A percentile compares a stretch with the other conserved stretches of the same genome.
Conservation (phyloP, 2,888 invertebrate species). For the Octonoba sinensis region DNA sequence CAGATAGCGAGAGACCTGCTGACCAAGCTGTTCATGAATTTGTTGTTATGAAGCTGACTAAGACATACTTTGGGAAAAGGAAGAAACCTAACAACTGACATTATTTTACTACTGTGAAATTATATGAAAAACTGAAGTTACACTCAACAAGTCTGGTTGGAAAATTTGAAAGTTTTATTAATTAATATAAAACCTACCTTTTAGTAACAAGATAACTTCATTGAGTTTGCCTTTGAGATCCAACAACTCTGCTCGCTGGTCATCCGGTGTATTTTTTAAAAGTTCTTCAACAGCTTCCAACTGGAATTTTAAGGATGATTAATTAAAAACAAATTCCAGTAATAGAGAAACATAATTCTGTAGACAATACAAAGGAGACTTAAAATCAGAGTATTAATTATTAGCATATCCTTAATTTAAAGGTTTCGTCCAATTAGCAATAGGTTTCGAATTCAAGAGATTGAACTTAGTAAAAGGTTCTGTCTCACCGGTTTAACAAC, state of each 20-base stretch:
- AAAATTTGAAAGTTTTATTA: too few species aligned
- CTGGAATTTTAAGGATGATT: background rate
- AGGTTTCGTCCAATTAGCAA: too few species aligned
- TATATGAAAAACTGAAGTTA: conserved; percentile 8
- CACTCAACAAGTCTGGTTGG: background rate
- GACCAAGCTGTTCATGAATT: background rate
- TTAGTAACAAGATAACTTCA: conserved; percentile 52
- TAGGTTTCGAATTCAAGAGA: too few species aligned
- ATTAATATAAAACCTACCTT: conserved; percentile 39
- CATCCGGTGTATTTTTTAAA: conserved; percentile 26
- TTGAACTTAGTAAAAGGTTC: too few species aligned
- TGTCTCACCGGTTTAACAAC: too few species aligned
- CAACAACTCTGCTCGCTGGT: conserved; percentile 29
- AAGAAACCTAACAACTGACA: conserved; percentile 9
- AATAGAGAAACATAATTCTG: too few species aligned
- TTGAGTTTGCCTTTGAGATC: conserved; percentile 52
- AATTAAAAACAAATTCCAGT: too few species aligned
- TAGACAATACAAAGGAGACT: too few species aligned
- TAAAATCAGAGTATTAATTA: too few species aligned
- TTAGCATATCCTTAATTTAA: too few species aligned
- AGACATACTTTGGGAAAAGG: too few species aligned
- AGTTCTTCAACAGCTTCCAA: conserved; percentile 37
- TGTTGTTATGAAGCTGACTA: too few species aligned
- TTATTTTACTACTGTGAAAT: conserved; percentile 1
- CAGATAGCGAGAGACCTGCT: background rate